Conservation (phyloP, 2,797 vertebrate genomes). For the Tadarida brasiliensis region DNA sequence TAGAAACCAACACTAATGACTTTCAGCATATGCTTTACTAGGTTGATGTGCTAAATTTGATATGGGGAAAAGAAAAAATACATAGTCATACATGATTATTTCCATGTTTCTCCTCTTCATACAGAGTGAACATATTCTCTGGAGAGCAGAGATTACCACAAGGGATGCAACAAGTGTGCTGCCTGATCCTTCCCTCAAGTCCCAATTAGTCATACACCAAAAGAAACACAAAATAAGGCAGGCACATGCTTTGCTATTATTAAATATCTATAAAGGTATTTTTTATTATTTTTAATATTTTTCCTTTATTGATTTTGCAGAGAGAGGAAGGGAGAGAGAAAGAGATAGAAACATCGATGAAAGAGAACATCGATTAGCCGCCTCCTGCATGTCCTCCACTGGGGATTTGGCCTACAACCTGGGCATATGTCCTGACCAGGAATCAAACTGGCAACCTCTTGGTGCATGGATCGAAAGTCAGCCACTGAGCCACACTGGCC, state of each 20-base stretch:
- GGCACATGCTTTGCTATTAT: neutral
- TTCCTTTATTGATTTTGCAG: too few relatives aligned
- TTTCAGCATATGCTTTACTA: slow-evolving; percentile 86
- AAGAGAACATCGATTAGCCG: neutral
- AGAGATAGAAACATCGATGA: neutral
- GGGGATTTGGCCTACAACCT: too few relatives aligned
- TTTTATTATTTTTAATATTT: too few relatives aligned
- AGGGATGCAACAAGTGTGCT: neutral
- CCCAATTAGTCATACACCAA: slow-evolving; percentile 58
- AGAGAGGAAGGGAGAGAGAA: too few relatives aligned
- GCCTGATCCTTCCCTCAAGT: slow-evolving; percentile 16
- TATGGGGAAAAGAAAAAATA: slow-evolving; percentile 85
- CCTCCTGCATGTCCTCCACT: too few relatives aligned
- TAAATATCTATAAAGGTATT: slow-evolving; percentile 16
- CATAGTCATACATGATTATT: slow-evolving; percentile 86
- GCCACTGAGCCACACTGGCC: too few relatives aligned
- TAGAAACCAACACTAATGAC: slow-evolving; percentile 87
- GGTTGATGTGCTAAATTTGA: slow-evolving; percentile 84
- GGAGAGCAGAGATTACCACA: slow-evolving; percentile 40
- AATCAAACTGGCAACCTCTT: too few relatives aligned
- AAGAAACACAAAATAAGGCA: neutral
- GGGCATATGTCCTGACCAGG: too few relatives aligned
- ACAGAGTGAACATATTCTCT: slow-evolving; percentile 62
- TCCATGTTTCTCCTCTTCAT: slow-evolving; percentile 78
- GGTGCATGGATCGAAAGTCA: too few relatives aligned